Conservation (phyloP, 2,113 vertebrate genomes). For the Turnix velox region DNA sequence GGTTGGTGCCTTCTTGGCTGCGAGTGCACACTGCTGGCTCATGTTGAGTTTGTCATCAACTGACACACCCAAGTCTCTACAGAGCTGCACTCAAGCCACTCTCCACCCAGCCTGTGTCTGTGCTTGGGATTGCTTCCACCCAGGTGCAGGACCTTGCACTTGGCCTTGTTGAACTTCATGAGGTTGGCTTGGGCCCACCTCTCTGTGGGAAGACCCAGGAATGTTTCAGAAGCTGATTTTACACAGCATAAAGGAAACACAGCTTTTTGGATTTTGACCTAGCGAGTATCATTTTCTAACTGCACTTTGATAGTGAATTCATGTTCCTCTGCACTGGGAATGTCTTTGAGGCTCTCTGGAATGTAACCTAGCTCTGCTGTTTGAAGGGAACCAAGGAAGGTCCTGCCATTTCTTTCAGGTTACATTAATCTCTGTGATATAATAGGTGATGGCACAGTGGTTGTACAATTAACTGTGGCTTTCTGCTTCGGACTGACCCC, state of each 20-base stretch:
- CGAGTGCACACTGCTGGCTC: too few species aligned
- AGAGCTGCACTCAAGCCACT: too few species aligned
- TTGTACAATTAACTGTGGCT: not conserved
- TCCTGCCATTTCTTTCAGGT: not conserved
- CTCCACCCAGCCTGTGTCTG: too few species aligned
- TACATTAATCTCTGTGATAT: constrained; percentile 1
- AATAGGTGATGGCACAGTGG: not conserved
- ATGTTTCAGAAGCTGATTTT: not conserved
- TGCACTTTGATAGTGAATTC: not conserved
- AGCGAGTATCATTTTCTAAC: not conserved
- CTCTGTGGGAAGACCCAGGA: not conserved
- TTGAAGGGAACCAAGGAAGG: not conserved
- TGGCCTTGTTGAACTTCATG: too few species aligned
- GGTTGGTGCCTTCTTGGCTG: too few species aligned
- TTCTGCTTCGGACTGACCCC: not conserved
- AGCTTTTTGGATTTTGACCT: not conserved
- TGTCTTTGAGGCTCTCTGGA: not conserved
- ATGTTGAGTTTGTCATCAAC: too few species aligned
- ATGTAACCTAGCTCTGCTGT: not conserved
- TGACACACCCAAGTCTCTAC: too few species aligned
- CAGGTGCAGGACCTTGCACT: too few species aligned
- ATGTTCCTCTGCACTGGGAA: not conserved
- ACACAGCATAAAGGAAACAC: not conserved
- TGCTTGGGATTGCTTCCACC: too few species aligned
- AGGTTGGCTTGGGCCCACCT: too few species aligned